Evolutionary conservation across 1,140 invertebrate genomes (phyloP).

Genomic region (Listronotus bonariensis): DNA sequence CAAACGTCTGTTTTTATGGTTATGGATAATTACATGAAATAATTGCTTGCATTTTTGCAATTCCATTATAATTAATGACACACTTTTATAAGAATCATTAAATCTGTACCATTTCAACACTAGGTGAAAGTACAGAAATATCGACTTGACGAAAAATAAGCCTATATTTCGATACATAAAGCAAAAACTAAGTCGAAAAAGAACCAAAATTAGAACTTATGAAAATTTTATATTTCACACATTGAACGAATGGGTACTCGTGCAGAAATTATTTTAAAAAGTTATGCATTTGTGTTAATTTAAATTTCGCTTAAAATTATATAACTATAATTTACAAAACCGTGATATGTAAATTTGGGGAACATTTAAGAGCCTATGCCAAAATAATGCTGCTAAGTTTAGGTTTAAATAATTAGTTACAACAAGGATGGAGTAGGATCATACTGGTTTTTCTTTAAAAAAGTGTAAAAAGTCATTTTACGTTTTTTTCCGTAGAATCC

Average conservation of each 20-base stretch:
- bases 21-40: too few relatives aligned
- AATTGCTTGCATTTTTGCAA: background rate
- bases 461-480: constrained; percentile 2
- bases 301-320: too few relatives aligned
- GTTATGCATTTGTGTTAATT: background rate
- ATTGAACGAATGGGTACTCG: background rate
- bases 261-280: background rate
- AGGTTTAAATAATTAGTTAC: too few relatives aligned
- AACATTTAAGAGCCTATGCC: background rate
- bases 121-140: background rate
- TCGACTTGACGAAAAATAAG: background rate
- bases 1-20: too few relatives aligned
- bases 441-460: too few relatives aligned
- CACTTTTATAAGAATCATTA: constrained; percentile 6
- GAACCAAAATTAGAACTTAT: background rate
- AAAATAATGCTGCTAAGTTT: too few relatives aligned
- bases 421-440: too few relatives aligned
- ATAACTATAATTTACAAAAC: too few relatives aligned
- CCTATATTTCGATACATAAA: background rate
- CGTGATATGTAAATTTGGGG: background rate
- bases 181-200: background rate
- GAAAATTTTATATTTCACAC: constrained; percentile 4
- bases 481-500: too few relatives aligned
- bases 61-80: background rate
- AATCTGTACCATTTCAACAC: constrained; percentile 3